Percentiles rank a stretch among this genome's conserved stretches.
phyloP scores from a whole-genome alignment of 2,113 vertebrate species.

The Diadophis punctatus region DNA sequence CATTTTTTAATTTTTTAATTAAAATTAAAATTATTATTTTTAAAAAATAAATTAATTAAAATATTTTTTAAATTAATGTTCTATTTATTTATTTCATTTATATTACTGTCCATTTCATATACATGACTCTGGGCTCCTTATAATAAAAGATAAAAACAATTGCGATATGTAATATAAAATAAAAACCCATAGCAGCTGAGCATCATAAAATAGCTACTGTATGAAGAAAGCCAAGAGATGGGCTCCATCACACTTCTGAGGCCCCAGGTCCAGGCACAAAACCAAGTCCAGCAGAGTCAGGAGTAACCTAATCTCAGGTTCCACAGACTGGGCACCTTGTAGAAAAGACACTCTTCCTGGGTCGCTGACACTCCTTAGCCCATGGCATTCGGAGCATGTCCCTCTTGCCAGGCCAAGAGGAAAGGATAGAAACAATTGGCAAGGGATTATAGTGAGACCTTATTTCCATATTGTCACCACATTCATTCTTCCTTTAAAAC shows the following conservation, averaged over 20 bases:
- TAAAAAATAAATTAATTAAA: too few relatives aligned
- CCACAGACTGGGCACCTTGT: background rate
- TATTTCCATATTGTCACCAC: background rate
- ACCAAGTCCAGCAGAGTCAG: background rate
- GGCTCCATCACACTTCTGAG: background rate
- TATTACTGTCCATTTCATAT: background rate
- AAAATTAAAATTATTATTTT: background rate
- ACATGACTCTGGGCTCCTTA: background rate
- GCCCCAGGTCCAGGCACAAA: background rate
- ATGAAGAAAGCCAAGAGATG: background rate
- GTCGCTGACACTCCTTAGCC: background rate
- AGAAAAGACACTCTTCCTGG: background rate
- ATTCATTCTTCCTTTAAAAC: background rate
- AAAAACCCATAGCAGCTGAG: background rate
- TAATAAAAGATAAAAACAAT: background rate
- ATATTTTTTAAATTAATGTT: background rate
- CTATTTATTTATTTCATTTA: background rate
- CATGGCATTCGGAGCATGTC: background rate
- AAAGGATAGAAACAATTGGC: background rate
- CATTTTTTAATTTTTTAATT: background rate
- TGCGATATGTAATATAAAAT: background rate
- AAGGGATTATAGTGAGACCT: rapidly evolving
- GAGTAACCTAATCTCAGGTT: background rate
- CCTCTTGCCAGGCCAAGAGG: background rate
- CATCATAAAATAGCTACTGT: background rate